These are phyloP conservation scores for Pipra filicauda DNA, from an alignment of 2,113 vertebrate genomes.

Conservation along the genomic window DNA sequence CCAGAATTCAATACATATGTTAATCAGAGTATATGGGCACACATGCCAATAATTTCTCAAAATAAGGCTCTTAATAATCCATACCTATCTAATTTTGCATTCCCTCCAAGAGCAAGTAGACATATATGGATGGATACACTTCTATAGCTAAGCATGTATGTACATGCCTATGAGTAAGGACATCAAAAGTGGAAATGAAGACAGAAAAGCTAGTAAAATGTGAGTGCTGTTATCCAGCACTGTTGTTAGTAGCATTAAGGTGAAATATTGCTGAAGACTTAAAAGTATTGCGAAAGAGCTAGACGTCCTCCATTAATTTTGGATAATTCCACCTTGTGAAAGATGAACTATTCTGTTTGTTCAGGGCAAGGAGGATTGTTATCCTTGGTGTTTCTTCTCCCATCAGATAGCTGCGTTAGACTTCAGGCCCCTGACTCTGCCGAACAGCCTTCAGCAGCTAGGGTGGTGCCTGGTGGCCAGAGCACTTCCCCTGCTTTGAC, in stretches of 20 bases:
- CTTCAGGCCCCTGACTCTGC: not conserved
- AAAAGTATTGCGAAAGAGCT: not conserved
- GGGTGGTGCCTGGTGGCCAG: not conserved
- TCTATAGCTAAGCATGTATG: not conserved
- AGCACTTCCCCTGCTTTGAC: not conserved
- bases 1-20: not conserved
- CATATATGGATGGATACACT: no score
- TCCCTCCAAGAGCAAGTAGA: not conserved
- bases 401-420: not conserved
- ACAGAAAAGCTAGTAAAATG: not conserved
- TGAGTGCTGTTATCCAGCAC: not conserved
- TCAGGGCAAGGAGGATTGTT: not conserved
- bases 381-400: not conserved
- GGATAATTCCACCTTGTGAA: not conserved
- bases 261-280: not conserved
- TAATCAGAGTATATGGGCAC: not conserved
- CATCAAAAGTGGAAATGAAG: not conserved
- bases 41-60: not conserved
- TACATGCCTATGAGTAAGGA: not conserved
- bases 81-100: not conserved
- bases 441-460: not conserved
- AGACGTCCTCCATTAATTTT: not conserved
- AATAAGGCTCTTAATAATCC: not conserved
- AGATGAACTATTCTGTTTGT: not conserved
- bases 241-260: not conserved